Evolutionary conservation across 2,888 invertebrate genomes (phyloP).

Genomic region (Ganaspis brasiliensis): DNA sequence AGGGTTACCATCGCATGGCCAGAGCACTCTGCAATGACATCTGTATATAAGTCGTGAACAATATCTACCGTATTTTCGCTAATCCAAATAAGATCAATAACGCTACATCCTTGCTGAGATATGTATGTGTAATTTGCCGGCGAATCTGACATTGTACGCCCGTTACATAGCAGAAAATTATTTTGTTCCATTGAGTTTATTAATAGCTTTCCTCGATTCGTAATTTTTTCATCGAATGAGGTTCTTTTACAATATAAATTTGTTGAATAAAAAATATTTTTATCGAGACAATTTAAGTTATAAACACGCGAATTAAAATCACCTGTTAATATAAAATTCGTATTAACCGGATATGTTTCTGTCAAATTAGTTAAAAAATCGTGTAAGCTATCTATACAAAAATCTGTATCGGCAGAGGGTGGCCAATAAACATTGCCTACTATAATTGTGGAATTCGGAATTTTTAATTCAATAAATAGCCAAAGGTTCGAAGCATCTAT

Average conservation of each 20-base stretch:
- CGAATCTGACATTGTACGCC: background rate
- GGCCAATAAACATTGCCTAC: constrained; percentile 1
- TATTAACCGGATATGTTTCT: background rate
- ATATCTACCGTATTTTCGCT: background rate
- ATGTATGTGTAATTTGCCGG: background rate
- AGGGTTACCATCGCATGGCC: background rate
- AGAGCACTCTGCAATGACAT: background rate
- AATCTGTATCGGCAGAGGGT: background rate
- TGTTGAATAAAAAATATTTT: background rate
- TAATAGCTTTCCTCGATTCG: background rate
- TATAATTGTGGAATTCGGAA: background rate
- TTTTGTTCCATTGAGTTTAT: background rate
- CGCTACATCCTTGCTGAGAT: background rate
- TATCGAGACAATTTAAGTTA: background rate
- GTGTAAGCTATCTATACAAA: background rate
- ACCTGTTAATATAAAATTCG: background rate
- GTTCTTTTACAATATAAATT: background rate
- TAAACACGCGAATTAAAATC: background rate
- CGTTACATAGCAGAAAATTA: background rate
- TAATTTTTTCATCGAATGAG: background rate
- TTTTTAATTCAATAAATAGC: background rate
- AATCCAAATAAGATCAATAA: background rate
- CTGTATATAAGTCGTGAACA: background rate
- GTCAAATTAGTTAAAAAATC: background rate
- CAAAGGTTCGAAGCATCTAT: no score